These are phyloP conservation scores for Coremacera marginata DNA, from an alignment of 2,888 invertebrate genomes.

Conservation along the genomic window DNA sequence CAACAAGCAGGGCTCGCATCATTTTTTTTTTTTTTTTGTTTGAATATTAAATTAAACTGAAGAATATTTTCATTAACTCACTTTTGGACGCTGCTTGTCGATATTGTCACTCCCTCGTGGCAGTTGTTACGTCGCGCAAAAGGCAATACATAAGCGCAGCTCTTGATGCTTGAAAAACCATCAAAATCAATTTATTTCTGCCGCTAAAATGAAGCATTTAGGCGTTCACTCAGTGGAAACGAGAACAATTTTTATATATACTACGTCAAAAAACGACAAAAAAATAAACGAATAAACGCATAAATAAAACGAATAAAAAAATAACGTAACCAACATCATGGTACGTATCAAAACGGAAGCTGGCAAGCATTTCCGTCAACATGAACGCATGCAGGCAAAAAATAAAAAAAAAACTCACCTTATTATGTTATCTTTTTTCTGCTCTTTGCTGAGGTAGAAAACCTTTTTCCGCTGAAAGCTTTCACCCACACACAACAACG, in stretches of 20 bases:
- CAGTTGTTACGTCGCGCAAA: background rate
- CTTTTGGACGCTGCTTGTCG: constrained; percentile 8
- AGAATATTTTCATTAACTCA: constrained; percentile 41
- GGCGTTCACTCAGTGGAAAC: constrained; percentile 14
- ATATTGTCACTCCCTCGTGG: background rate
- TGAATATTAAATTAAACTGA: constrained; percentile 24
- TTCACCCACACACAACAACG: too few relatives aligned
- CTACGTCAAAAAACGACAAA: constrained; percentile 13
- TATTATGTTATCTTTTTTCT: background rate
- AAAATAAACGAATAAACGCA: background rate
- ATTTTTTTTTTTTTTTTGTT: background rate
- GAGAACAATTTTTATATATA: constrained; percentile 38
- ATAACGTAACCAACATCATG: constrained; percentile 1
- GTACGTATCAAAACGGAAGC: constrained; percentile 20
- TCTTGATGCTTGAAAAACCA: constrained; percentile 9
- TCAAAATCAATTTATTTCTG: constrained; percentile 37
- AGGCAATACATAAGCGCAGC: background rate
- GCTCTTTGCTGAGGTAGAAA: background rate
- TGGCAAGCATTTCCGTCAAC: constrained; percentile 24
- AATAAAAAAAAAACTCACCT: background rate
- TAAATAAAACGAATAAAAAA: background rate
- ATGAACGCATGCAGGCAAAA: background rate
- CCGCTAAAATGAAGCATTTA: constrained; percentile 22
- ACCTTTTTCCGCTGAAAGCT: background rate
- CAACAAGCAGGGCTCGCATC: background rate